Evolutionary conservation across 2,888 invertebrate species (phyloP).

Genomic region (Tinea trinotella): DNA sequence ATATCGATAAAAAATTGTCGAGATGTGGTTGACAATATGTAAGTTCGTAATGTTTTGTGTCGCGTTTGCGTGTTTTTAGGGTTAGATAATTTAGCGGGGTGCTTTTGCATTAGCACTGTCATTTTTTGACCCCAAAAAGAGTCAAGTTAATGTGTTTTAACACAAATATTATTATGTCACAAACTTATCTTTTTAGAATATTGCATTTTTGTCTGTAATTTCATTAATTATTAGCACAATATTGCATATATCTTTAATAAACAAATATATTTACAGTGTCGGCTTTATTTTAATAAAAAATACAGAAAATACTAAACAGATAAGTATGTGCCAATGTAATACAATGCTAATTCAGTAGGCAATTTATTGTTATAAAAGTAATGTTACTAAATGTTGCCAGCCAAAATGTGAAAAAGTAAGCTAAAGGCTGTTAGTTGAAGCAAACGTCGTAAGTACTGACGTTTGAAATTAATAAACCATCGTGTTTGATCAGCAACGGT

Average conservation of each 20-base stretch:
- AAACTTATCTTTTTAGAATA: too few relatives aligned
- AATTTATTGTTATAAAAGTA: background rate
- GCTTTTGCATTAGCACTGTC: background rate
- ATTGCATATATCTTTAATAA: too few relatives aligned
- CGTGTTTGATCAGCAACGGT: too few relatives aligned
- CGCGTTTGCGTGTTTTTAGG: slow-evolving; percentile 7
- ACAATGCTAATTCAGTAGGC: slow-evolving; percentile 17
- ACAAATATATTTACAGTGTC: too few relatives aligned
- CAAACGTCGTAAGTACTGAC: too few relatives aligned
- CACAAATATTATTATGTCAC: too few relatives aligned
- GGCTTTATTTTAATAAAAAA: background rate
- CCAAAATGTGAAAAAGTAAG: too few relatives aligned
- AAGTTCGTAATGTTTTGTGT: background rate
- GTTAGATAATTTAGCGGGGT: slow-evolving; percentile 4
- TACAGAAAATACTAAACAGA: background rate
- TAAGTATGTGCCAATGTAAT: background rate
- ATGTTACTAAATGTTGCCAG: background rate
- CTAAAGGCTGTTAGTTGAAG: too few relatives aligned
- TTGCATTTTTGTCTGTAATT: too few relatives aligned
- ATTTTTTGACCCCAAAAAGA: slow-evolving; percentile 1
- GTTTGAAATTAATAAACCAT: too few relatives aligned
- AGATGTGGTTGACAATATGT: slow-evolving; percentile 19
- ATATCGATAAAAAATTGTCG: slow-evolving; percentile 12
- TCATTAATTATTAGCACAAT: too few relatives aligned
- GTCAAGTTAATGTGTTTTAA: background rate